phyloP scores from a whole-genome alignment of 2,113 vertebrate genomes.

The Semnornis frantzii region DNA sequence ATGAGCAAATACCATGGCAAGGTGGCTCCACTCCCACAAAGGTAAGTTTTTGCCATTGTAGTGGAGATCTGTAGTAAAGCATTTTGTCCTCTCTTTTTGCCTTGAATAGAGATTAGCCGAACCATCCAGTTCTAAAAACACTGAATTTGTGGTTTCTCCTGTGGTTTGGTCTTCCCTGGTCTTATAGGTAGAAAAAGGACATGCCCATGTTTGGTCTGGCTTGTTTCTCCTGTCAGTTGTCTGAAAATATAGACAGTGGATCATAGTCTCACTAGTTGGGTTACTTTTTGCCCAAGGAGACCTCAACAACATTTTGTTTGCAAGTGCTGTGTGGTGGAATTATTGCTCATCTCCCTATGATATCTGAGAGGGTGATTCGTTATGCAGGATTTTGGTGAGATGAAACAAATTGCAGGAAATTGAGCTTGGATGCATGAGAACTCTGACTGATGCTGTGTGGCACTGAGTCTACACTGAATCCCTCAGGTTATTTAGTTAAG shows the following conservation, averaged over 20 bases:
- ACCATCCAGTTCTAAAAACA: neutral
- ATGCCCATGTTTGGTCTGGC: neutral
- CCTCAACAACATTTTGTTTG: neutral
- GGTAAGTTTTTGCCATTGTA: neutral
- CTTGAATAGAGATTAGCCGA: neutral
- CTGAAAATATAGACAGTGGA: slow-evolving; percentile 10
- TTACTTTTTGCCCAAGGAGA: neutral
- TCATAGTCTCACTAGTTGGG: neutral
- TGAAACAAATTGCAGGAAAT: neutral
- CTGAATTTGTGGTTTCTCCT: neutral
- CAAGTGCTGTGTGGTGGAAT: neutral
- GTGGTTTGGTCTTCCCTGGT: neutral
- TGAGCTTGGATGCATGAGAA: neutral
- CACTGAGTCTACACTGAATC: neutral
- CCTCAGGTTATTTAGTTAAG: neutral
- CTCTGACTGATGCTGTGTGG: neutral
- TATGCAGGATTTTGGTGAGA: neutral
- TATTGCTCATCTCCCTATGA: neutral
- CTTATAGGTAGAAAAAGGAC: neutral
- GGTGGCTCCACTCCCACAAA: neutral
- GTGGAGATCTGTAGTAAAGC: neutral
- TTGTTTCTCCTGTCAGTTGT: neutral
- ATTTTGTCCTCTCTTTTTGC: neutral
- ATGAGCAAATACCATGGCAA: neutral
- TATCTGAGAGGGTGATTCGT: neutral